Conservation (phyloP, 1,140 invertebrate species). For the Monomorium pharaonis region DNA sequence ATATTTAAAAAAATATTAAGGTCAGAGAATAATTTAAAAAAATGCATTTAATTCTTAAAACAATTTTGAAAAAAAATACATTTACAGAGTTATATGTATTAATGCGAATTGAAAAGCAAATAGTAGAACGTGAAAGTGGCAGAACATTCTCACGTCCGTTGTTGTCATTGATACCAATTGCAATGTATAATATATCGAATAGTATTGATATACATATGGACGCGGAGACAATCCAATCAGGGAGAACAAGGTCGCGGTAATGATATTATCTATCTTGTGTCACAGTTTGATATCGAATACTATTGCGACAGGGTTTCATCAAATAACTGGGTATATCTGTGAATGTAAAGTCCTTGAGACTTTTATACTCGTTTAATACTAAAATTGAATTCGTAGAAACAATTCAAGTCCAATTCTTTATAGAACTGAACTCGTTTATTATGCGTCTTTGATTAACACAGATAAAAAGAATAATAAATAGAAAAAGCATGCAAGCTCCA, state of each 20-base stretch:
- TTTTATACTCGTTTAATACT: neutral
- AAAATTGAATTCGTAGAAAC: neutral
- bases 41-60: neutral
- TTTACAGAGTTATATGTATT: neutral
- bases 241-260: slow-evolving; percentile 79
- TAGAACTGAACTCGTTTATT: neutral
- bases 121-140: slow-evolving; percentile 23
- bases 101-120: neutral
- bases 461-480: slow-evolving; percentile 8
- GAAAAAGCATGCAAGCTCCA: neutral
- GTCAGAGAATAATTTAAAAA: neutral
- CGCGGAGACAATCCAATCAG: slow-evolving; percentile 75
- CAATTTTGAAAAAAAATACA: neutral
- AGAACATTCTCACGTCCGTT: neutral
- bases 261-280: slow-evolving; percentile 76
- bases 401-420: neutral
- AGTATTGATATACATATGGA: slow-evolving; percentile 20
- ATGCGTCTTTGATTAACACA: neutral
- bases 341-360: slow-evolving; percentile 10
- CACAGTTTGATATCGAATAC: slow-evolving; percentile 77
- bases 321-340: slow-evolving; percentile 25
- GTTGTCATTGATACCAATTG: neutral
- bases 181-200: slow-evolving; percentile 16
- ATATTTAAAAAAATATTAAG: neutral
- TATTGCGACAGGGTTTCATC: slow-evolving; percentile 65